Evolutionary conservation across 2,797 vertebrate species (phyloP).

Genomic region (Margarornis squamiger): DNA sequence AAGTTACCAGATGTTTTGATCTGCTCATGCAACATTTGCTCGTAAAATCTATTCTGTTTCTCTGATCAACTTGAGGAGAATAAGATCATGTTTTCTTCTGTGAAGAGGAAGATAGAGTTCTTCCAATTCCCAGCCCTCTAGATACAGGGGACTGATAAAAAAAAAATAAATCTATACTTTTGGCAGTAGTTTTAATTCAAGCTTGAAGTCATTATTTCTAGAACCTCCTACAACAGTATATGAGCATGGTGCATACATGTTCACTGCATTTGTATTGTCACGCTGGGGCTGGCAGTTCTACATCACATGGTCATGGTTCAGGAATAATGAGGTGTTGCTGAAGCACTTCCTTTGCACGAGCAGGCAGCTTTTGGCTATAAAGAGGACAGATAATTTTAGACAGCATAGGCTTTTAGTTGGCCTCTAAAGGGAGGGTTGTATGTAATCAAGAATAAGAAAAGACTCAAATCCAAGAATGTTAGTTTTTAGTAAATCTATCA

Average conservation of each 20-base stretch:
- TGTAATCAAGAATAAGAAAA: background rate
- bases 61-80: background rate
- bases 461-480: background rate
- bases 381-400: background rate
- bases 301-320: background rate
- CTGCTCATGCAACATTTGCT: background rate
- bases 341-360: background rate
- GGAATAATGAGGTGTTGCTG: background rate
- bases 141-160: background rate
- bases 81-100: background rate
- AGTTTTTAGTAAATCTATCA: background rate
- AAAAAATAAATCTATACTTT: background rate
- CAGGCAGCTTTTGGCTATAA: background rate
- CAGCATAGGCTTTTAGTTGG: background rate
- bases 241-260: accelerated
- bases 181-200: background rate
- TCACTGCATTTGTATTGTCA: background rate
- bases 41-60: background rate
- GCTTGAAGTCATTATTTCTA: background rate
- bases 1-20: background rate
- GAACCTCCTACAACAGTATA: background rate
- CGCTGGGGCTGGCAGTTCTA: background rate
- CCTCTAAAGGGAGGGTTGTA: background rate
- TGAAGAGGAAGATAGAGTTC: background rate
- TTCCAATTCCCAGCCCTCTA: background rate